These are phyloP conservation scores for Centropyge bicolor DNA, from an alignment of 2,797 vertebrate species.

Conservation along the genomic window DNA sequence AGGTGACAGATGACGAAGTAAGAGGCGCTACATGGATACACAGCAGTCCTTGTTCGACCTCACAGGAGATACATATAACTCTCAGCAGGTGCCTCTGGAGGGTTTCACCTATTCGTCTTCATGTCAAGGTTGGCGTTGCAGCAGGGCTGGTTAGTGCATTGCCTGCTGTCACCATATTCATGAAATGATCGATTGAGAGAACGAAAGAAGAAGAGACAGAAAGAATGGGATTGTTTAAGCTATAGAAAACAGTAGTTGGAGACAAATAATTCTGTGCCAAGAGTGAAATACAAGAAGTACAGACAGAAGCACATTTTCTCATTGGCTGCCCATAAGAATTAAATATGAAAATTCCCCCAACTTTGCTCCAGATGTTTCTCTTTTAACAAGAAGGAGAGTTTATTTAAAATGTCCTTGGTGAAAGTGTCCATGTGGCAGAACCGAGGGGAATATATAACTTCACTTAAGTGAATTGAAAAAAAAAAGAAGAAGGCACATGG, in stretches of 20 bases:
- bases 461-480: background rate
- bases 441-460: background rate
- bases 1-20: conserved; percentile 55
- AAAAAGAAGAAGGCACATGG: background rate
- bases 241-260: conserved; percentile 37
- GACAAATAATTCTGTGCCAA: conserved; percentile 1
- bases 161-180: conserved; percentile 32
- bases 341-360: conserved; percentile 2
- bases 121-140: conserved; percentile 44
- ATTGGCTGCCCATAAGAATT: background rate
- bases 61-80: conserved; percentile 48
- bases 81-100: conserved; percentile 56
- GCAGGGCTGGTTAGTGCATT: conserved; percentile 25
- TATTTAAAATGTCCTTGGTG: background rate
- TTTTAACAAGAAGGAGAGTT: background rate
- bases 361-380: conserved; percentile 9
- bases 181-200: conserved; percentile 40
- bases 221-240: conserved; percentile 22
- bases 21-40: conserved; percentile 43
- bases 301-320: conserved; percentile 15
- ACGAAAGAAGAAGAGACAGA: conserved; percentile 32
- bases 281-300: conserved; percentile 31
- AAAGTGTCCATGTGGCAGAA: conserved; percentile 15
- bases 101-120: conserved; percentile 54
- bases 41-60: conserved; percentile 67